A percentile compares a stretch with the other conserved stretches of the same genome.
phyloP scores from a whole-genome alignment of 2,113 vertebrate species.

The Canis aureus region DNA sequence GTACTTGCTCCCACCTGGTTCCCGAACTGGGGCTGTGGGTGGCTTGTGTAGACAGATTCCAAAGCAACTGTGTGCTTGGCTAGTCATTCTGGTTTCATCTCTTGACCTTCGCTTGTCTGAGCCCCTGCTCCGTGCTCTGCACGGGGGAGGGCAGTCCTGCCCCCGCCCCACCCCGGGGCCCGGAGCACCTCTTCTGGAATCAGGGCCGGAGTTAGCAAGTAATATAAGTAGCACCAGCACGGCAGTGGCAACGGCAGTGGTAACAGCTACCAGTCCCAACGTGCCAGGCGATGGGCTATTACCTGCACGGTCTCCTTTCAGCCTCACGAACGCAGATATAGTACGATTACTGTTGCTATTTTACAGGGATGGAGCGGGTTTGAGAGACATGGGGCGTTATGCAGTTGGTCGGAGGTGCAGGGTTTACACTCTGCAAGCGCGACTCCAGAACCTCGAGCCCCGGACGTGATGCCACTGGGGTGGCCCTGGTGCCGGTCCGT shows the following conservation, averaged over 20 bases:
- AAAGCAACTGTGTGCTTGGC: neutral
- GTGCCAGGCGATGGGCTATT: neutral
- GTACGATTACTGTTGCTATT: neutral
- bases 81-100: neutral
- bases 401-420: neutral
- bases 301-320: neutral
- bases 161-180: accelerated
- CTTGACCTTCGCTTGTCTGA: neutral
- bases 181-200: neutral
- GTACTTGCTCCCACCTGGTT: accelerated
- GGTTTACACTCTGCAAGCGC: neutral
- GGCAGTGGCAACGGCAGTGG: neutral
- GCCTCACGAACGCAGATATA: neutral
- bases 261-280: accelerated
- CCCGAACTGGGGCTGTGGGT: neutral
- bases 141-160: neutral
- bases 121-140: neutral
- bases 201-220: neutral
- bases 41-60: neutral
- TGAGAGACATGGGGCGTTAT: neutral
- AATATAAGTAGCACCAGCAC: neutral
- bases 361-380: neutral
- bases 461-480: accelerated
- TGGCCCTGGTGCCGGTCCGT: accelerated
- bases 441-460: neutral